phyloP scores from a whole-genome alignment of 2,797 vertebrate species.

The Channa striata region DNA sequence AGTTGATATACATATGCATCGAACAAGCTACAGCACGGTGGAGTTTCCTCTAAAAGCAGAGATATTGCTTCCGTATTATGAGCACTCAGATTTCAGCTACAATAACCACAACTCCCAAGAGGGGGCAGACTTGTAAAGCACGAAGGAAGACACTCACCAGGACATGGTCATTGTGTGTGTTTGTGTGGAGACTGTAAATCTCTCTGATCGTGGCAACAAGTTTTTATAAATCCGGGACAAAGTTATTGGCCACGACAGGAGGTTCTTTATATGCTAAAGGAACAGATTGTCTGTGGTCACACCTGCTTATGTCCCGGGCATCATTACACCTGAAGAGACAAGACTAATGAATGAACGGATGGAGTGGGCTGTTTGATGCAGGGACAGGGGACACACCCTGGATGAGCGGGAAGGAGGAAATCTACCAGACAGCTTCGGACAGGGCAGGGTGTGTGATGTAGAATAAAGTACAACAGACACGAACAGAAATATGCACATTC shows the following conservation, averaged over 20 bases:
- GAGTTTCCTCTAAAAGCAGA: neutral
- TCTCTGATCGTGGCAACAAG: constrained; percentile 35
- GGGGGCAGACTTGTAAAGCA: constrained; percentile 81
- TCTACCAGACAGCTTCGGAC: neutral
- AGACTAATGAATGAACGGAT: constrained; percentile 48
- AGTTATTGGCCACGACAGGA: constrained; percentile 51
- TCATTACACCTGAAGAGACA: constrained; percentile 50
- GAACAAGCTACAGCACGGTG: neutral
- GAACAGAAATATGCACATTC: neutral
- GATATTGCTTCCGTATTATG: neutral
- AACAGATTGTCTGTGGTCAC: constrained; percentile 63
- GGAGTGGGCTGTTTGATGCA: constrained; percentile 27
- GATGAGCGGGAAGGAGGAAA: neutral
- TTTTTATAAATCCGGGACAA: constrained; percentile 49
- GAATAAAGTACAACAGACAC: neutral
- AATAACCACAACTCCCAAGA: constrained; percentile 58
- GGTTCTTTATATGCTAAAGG: constrained; percentile 61
- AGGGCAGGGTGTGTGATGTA: too few relatives aligned
- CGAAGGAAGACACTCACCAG: constrained; percentile 18
- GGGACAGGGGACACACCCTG: constrained; percentile 22
- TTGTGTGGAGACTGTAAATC: constrained; percentile 20
- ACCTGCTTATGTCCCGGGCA: constrained; percentile 42
- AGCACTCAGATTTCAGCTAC: constrained; percentile 7
- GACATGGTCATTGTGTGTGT: constrained; percentile 12
- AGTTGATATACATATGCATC: neutral